Evolutionary conservation across 2,888 invertebrate species (phyloP).

Genomic region (Parthenolecanium corni): DNA sequence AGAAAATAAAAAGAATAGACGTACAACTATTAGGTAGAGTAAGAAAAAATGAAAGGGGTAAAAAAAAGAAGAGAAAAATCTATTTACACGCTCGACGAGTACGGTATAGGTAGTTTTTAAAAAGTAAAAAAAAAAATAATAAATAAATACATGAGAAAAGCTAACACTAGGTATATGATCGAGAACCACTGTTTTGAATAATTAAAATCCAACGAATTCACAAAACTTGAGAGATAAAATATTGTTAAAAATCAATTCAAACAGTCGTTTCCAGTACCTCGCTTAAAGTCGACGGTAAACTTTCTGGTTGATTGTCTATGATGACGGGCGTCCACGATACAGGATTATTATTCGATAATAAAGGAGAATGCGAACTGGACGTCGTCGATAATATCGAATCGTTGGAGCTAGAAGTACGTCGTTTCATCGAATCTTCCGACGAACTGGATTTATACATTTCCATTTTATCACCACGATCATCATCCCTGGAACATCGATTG

Average conservation of each 20-base stretch:
- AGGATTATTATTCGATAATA: slow-evolving; percentile 27
- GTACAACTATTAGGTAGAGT: too few relatives aligned
- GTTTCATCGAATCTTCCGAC: slow-evolving; percentile 50
- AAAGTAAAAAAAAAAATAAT: too few relatives aligned
- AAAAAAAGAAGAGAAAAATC: too few relatives aligned
- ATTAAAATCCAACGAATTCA: background rate
- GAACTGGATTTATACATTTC: slow-evolving; percentile 49
- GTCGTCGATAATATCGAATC: slow-evolving; percentile 48
- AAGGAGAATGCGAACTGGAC: slow-evolving; percentile 38
- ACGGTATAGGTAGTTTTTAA: too few relatives aligned
- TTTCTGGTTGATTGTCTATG: slow-evolving; percentile 15
- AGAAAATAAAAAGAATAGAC: too few relatives aligned
- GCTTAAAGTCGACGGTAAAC: slow-evolving; percentile 20
- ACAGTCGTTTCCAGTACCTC: slow-evolving; percentile 63
- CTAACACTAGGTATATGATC: background rate
- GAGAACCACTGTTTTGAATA: background rate
- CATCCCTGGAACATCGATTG: slow-evolving; percentile 43
- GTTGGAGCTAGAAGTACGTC: slow-evolving; percentile 49
- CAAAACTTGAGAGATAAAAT: background rate
- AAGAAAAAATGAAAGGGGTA: too few relatives aligned
- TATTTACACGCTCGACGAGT: too few relatives aligned
- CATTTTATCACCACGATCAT: slow-evolving; percentile 51
- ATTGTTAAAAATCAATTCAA: slow-evolving; percentile 38
- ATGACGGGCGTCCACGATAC: slow-evolving; percentile 16
- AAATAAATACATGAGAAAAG: background rate